Evolutionary conservation across 1,140 invertebrate species (phyloP), one percentile per base, ranked within the genome.

Genomic region (Xylocopa sonorina): DNA sequence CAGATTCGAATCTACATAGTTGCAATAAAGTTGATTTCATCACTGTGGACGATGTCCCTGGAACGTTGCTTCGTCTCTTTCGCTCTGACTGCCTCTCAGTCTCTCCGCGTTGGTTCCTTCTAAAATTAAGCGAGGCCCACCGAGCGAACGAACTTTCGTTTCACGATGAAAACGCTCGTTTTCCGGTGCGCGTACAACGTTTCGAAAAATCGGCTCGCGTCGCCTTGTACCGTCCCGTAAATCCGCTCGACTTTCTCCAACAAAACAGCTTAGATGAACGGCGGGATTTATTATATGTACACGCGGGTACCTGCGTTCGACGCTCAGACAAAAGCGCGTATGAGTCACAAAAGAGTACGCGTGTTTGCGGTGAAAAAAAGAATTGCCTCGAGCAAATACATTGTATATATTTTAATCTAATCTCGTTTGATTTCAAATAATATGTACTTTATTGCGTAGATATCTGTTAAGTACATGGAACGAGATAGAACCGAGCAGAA

Each of bases 201-300:
- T 51, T 66, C 34, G 72, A 75, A 75, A 75, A 75, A 75, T 51
- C 27, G 18, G 5, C 21, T 43, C 43, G 32, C 48, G 34, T 7
- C 16, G 57, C 41, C 32, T 62, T 0, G 6, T 29, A n/a, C n/a
- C 29, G 50, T 29, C 14, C 1, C 48, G 27, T 16, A 3, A 51
- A 53, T 38, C 50, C 48, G 60, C 60, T 75, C 72, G 43, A 75
- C 72, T 75, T 75, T 75, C 60, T 64, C 60, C 72, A 34, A 14
- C 58, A 27, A 41, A n/a, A n/a, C 62, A 24, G 41, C 32, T 74
- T 41, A 41, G 58, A 48, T 32, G 72, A 51, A 34, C 27, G 43
- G 10, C 3, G 58, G 43, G 51, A 51, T 64, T 74, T 41, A 16
- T 51, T 50, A n/a, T n/a, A n/a, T n/a, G n/a, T n/a, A n/a, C n/a